These are phyloP conservation scores for Wiebesia pumilae DNA, from an alignment of 1,140 invertebrate genomes.

Conservation along the genomic window DNA sequence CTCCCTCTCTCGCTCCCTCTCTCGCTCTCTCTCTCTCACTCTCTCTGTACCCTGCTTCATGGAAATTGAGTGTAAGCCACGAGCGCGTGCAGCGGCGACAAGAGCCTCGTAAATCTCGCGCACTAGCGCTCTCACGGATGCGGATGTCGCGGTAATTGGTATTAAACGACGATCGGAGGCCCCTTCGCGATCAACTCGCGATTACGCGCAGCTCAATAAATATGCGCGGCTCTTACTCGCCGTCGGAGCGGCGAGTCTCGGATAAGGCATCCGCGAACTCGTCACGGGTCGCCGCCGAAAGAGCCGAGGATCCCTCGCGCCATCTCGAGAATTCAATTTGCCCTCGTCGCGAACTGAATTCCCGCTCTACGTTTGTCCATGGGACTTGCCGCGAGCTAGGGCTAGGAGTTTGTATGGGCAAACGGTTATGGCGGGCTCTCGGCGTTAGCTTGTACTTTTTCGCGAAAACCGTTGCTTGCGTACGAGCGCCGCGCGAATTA, in stretches of 20 bases:
- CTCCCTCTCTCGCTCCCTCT: background rate
- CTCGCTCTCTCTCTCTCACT: background rate
- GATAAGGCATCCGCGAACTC: background rate
- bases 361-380: background rate
- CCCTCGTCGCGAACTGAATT: background rate
- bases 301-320: background rate
- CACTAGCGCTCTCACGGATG: conserved; percentile 50
- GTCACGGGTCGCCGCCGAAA: conserved; percentile 3
- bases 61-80: conserved; percentile 44
- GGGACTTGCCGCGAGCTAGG: background rate
- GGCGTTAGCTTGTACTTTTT: background rate
- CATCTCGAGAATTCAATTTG: conserved; percentile 52
- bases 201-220: conserved; percentile 34
- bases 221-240: conserved; percentile 6
- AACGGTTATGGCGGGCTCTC: background rate
- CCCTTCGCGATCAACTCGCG: background rate
- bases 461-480: background rate
- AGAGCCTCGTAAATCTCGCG: conserved; percentile 48
- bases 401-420: background rate
- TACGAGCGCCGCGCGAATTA: background rate
- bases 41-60: conserved; percentile 33
- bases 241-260: background rate
- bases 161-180: conserved; percentile 49
- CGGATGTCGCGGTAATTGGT: conserved; percentile 55
- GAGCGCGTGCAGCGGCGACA: conserved; percentile 18